Base-by-base conservation (phyloP, 2,797 vertebrate genomes). In the Sebastes nivosus region DNA sequence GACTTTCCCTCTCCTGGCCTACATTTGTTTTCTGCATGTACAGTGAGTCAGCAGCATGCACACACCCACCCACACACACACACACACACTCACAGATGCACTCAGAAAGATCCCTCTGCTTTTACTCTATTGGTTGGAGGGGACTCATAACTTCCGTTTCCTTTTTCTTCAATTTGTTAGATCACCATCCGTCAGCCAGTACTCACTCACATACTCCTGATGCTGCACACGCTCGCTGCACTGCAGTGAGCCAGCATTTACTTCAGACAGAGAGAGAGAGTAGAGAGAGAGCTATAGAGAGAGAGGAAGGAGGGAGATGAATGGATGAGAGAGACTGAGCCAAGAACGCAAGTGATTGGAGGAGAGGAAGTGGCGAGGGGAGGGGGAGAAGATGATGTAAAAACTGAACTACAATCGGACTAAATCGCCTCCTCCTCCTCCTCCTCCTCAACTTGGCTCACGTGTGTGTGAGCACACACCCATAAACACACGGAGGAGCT, bases 201-300 rank as follows among this genome's bases (percentile, higher is more conserved):
- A 76, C 67, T 76, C 90, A 83, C 95, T 92, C 95, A 93, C 95
- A 95, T 94, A 67, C 66, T 94, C 95, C 95, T 93, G 90, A 91
- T 96, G 94, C 96, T 96, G 96, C 96, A 95, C 96, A 95, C 92
- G 92, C 87, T 95, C 96, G 92, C 58, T 92, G 95, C 95, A 94
- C 96, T 96, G 97, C 97, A 97, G 96, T 97, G 96, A 96, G 95
- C 94, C 95, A 94, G 94, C 95, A 93, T 81, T 90, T 95, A 93
- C 93, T 84, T 80, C 87, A 94, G 90, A 90, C 85, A 83, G 46
- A 67, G 68, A 42, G 61, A 20, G 70, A 63, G 57, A 55, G 80
- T 46, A 46, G 8, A 66, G n/a, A 34, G 72, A 3, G 20, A 67
- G 74, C 46, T 50, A 50, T 50, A 50, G 7, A 94, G 90, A 25